These are phyloP conservation scores for Gyps fulvus DNA, from an alignment of 2,113 vertebrate species.

Conservation along the genomic window DNA sequence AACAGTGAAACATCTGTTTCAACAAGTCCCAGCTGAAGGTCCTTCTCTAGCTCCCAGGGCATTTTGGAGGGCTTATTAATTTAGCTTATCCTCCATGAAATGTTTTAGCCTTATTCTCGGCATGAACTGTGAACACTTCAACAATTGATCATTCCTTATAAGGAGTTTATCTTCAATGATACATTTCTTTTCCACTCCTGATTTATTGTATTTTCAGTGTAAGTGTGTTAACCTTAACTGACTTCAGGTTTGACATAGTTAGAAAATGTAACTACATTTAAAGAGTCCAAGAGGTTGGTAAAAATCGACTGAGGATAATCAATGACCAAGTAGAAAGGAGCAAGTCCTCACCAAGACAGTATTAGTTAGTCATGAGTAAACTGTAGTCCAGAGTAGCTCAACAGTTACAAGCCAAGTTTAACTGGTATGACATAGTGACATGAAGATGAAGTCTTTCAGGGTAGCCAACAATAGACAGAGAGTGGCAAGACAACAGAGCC, in stretches of 20 bases:
- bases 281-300: neutral
- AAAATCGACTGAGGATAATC: neutral
- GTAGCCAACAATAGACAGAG: neutral
- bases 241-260: neutral
- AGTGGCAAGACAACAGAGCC: neutral
- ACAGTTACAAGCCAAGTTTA: neutral
- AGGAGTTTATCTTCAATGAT: neutral
- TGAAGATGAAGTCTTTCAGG: neutral
- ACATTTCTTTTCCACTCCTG: neutral
- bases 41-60: neutral
- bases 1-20: neutral
- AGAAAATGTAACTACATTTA: neutral
- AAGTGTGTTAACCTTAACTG: neutral
- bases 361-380: neutral
- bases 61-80: neutral
- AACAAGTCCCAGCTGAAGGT: neutral
- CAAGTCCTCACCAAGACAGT: neutral
- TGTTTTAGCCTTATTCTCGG: neutral
- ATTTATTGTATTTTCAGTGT: neutral
- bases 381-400: neutral
- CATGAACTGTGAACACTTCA: neutral
- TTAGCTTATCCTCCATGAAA: neutral
- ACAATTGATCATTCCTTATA: neutral
- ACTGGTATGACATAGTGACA: neutral
- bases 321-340: neutral